Conservation (phyloP, 2,797 vertebrate species). For the Triplophysa bombifrons region DNA sequence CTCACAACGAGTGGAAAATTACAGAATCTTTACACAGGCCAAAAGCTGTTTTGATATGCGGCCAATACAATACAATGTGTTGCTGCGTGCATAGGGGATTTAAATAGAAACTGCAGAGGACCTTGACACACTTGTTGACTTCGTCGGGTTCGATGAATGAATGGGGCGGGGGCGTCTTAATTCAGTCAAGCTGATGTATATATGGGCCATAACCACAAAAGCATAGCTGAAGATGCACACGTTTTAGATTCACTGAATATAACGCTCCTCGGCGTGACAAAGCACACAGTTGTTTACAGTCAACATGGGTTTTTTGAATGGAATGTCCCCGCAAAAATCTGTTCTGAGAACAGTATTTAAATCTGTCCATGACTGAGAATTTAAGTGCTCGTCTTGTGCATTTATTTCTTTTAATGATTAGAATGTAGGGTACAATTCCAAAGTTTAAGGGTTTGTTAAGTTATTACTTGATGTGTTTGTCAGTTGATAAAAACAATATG, state of each 20-base stretch:
- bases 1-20: conserved; percentile 25
- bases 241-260: neutral
- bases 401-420: neutral
- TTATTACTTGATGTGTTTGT: neutral
- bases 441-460: neutral
- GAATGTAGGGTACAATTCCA: neutral
- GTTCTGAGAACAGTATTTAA: neutral
- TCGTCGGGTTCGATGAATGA: neutral
- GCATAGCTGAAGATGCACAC: neutral
- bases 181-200: conserved; percentile 35
- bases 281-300: conserved; percentile 17
- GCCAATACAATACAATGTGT: neutral
- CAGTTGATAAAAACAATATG: neutral
- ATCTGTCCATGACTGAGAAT: neutral
- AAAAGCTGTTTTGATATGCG: conserved; percentile 10
- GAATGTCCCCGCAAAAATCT: neutral
- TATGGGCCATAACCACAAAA: conserved; percentile 19
- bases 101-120: neutral
- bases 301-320: conserved; percentile 3
- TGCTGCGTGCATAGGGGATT: neutral
- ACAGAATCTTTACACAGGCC: conserved; percentile 9
- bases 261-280: neutral
- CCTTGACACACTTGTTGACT: conserved; percentile 4
- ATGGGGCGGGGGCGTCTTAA: conserved; percentile 14
- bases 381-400: neutral